Conservation (phyloP, 2,888 invertebrate genomes). For the Caenorhabditis uteleia region DNA sequence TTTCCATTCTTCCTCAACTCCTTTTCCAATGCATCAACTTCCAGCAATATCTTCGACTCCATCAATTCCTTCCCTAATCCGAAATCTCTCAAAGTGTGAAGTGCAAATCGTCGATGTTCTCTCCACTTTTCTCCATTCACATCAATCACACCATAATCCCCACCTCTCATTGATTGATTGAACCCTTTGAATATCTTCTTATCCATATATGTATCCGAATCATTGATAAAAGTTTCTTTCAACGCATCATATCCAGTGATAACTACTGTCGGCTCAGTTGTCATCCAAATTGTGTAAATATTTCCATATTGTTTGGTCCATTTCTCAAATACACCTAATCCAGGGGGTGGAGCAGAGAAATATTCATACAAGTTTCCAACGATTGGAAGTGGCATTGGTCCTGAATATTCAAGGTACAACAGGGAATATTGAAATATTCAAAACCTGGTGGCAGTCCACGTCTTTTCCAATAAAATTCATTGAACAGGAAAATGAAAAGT, state of each 20-base stretch:
- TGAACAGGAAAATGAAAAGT: no score
- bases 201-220: conserved; percentile 35
- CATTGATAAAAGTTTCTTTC: conserved; percentile 44
- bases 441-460: no score
- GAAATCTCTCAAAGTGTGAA: no score
- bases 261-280: conserved; percentile 32
- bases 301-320: conserved; percentile 41
- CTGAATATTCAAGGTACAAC: no score
- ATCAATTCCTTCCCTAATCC: no score
- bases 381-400: conserved; percentile 38
- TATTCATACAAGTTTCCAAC: conserved; percentile 40
- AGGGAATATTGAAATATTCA: no score
- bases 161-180: conserved; percentile 1
- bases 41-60: conserved; percentile 32
- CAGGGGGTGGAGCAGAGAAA: conserved; percentile 29
- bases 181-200: conserved; percentile 20
- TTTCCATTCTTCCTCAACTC: conserved; percentile 13
- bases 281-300: conserved; percentile 46
- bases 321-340: conserved; percentile 22
- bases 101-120: no score
- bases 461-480: no score
- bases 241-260: conserved; percentile 36
- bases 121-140: no score
- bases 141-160: no score
- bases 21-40: conserved; percentile 19